Conservation (phyloP, 2,797 vertebrate genomes). For the Orestias chungarensis region DNA sequence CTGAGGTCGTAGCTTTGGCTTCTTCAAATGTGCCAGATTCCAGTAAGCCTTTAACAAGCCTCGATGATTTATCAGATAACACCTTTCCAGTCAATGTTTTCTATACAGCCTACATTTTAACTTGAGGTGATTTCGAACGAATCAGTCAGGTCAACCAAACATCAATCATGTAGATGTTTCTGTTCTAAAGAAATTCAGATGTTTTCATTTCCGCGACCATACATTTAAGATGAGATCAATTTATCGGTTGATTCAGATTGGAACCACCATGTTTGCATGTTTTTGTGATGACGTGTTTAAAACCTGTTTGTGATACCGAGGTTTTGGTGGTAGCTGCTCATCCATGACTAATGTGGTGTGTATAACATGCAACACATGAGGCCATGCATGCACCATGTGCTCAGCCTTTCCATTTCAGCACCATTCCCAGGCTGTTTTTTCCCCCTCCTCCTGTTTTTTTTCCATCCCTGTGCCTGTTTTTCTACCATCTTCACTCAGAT, state of each 20-base stretch:
- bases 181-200: background rate
- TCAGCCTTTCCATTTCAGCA: conserved; percentile 18
- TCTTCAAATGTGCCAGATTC: background rate
- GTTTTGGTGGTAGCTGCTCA: background rate
- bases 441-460: conserved; percentile 42
- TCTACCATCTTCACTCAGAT: conserved; percentile 40
- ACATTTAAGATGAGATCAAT: background rate
- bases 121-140: background rate
- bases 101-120: background rate
- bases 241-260: background rate
- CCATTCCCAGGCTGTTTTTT: conserved; percentile 37
- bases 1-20: background rate
- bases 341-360: background rate
- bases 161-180: background rate
- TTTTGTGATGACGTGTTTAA: background rate
- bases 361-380: conserved; percentile 14
- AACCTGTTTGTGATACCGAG: background rate
- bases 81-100: background rate
- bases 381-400: conserved; percentile 27
- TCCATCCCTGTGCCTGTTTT: conserved; percentile 46
- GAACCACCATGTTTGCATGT: background rate
- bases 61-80: background rate
- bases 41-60: background rate
- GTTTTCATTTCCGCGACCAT: background rate
- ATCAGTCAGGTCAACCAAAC: no score